Base-by-base conservation (phyloP, 2,113 vertebrate genomes). In the Glaucomys volans region DNA sequence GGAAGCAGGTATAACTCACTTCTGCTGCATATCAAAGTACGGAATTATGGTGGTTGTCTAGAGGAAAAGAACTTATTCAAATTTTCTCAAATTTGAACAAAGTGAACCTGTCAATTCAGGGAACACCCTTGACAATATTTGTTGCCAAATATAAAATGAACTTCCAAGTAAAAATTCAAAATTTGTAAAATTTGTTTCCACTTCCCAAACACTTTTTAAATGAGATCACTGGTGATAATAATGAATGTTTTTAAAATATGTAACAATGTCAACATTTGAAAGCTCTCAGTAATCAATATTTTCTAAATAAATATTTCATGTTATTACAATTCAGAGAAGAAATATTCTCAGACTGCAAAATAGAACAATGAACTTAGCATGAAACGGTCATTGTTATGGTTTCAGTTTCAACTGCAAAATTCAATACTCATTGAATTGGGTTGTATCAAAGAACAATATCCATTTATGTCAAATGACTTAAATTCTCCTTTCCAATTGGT, bases 151-250 rank as follows among this genome's bases (percentile, higher is more conserved):
- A 59, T 67, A 90, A 74, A 83, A 91, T 67, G 47, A 84, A 24
- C 47, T 95, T 93, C 83, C 59, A 62, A 91, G 40, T 93, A 40
- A 95, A 86, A 87, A 93, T 87, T 67, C 66, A 62, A 93, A 72
- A 59, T 83, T 76, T 87, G 20, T 82, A 90, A 95, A 87, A 95
- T 67, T 74, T 52, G 2, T 87, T 72, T 87, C 69, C 87, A 87
- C 20, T 66, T 93, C 24, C 40, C 12, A 92, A 86, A 82, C 14
- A 69, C 13, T 69, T 89, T 94, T 79, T 42, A 3, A 57, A 82
- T 77, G 67, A 52, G 5, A 67, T 76, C 28, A 67, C 22, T 86
- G 42, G 3, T 76, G 54, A 82, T 92, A 81, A 47, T 86, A 71
- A 83, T 82, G 40, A 81, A 16, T 64, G n/a, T 90, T 76, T 71